These are phyloP conservation scores for Phenganax marumi DNA, from an alignment of 92 coral and sea anemone species.

Conservation along the genomic window DNA sequence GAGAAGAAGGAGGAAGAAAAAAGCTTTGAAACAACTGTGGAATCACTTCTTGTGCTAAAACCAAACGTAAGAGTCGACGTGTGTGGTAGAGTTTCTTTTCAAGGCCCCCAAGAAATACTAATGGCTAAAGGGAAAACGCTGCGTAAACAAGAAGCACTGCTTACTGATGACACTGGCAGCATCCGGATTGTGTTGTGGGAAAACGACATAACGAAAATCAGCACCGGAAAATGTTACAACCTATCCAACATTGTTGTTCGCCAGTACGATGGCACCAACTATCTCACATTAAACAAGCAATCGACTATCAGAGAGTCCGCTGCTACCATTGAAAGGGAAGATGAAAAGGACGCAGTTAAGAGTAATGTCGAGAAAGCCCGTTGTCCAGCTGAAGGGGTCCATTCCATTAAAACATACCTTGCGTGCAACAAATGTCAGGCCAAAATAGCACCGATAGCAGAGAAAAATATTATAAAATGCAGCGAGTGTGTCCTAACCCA, in stretches of 20 bases:
- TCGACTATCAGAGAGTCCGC: slow-evolving; percentile 26
- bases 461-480: neutral
- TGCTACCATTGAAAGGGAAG: slow-evolving; percentile 40
- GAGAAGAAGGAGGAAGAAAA: too few species aligned
- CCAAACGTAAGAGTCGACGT: neutral
- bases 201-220: slow-evolving; percentile 40
- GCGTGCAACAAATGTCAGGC: slow-evolving; percentile 20
- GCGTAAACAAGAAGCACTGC: slow-evolving; percentile 45
- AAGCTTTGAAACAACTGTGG: neutral
- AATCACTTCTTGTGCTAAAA: neutral
- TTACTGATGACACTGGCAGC: slow-evolving; percentile 58
- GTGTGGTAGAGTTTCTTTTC: neutral
- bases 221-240: slow-evolving; percentile 35
- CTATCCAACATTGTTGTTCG: slow-evolving; percentile 40
- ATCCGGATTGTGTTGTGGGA: slow-evolving; percentile 53
- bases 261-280: slow-evolving; percentile 42
- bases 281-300: slow-evolving; percentile 49
- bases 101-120: slow-evolving; percentile 9
- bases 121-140: slow-evolving; percentile 43
- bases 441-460: too few species aligned
- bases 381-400: slow-evolving; percentile 37
- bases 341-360: slow-evolving; percentile 25
- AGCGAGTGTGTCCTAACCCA: too few species aligned
- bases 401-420: slow-evolving; percentile 13
- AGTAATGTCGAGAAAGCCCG: neutral